Evolutionary conservation across 35 echinoderm and acorn worm genomes (phyloP).

Genomic region (Heliocidaris erythrogramma): DNA sequence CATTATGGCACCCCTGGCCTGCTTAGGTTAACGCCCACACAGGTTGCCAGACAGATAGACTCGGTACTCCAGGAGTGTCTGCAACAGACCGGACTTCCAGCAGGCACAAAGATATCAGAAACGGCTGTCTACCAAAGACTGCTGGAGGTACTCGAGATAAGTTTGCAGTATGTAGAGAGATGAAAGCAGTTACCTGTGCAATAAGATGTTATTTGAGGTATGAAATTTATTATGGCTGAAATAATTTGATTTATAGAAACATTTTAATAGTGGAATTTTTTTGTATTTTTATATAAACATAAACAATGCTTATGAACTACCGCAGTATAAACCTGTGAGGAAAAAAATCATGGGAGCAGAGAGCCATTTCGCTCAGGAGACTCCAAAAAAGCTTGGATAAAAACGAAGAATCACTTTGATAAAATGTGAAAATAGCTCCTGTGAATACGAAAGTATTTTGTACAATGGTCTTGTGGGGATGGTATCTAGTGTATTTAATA

Average conservation of each 20-base stretch:
- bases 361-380: too few species aligned
- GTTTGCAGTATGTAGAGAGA: constrained; percentile 34
- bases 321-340: too few species aligned
- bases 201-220: background rate
- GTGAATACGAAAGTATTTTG: too few species aligned
- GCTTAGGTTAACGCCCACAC: constrained; percentile 48
- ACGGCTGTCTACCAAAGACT: constrained; percentile 38
- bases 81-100: constrained; percentile 23
- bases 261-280: background rate
- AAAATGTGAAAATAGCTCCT: too few species aligned
- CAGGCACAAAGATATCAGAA: constrained; percentile 15
- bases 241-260: background rate
- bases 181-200: background rate
- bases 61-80: constrained; percentile 43
- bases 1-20: constrained; percentile 47
- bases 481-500: too few species aligned
- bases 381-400: too few species aligned
- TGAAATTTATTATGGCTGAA: background rate
- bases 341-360: too few species aligned
- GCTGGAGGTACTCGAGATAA: background rate
- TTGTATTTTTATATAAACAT: background rate
- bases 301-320: background rate
- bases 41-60: constrained; percentile 32
- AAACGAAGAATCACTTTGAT: too few species aligned
- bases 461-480: too few species aligned